Evolutionary conservation across 2,888 invertebrate genomes (phyloP).

Genomic region (Drosophila formosana): DNA sequence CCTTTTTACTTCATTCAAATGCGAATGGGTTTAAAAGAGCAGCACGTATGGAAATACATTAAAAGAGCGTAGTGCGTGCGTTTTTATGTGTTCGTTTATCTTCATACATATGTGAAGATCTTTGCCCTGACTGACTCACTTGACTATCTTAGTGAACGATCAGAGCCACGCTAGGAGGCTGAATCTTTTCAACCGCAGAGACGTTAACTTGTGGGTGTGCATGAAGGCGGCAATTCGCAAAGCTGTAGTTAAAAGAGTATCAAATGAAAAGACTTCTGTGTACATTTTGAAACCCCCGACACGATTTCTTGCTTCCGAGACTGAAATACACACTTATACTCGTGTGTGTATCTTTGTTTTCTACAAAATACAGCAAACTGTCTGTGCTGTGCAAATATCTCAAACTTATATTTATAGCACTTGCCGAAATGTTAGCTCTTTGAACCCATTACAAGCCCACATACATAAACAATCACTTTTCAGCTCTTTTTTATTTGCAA

Average conservation of each 20-base stretch:
- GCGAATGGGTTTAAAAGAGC: not conserved
- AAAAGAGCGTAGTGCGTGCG: not conserved
- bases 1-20: not conserved
- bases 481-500: not conserved
- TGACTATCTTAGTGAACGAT: not conserved
- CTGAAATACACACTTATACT: too few species aligned
- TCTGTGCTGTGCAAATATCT: not conserved
- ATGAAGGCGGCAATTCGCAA: conserved; percentile 2
- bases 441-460: not conserved
- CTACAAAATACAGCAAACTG: too few species aligned
- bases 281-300: not conserved
- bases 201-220: not conserved
- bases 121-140: not conserved
- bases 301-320: not conserved
- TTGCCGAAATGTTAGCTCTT: not conserved
- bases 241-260: not conserved
- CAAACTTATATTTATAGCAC: not conserved
- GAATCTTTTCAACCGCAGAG: not conserved
- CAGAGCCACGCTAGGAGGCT: not conserved
- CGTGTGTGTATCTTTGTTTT: not conserved
- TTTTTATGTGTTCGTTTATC: not conserved
- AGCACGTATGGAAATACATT: not conserved
- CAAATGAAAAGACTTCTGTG: not conserved
- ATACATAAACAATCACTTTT: not conserved
- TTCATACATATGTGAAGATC: not conserved